Conservation (phyloP, 2,797 vertebrate species). For the Echeneis naucrates region DNA sequence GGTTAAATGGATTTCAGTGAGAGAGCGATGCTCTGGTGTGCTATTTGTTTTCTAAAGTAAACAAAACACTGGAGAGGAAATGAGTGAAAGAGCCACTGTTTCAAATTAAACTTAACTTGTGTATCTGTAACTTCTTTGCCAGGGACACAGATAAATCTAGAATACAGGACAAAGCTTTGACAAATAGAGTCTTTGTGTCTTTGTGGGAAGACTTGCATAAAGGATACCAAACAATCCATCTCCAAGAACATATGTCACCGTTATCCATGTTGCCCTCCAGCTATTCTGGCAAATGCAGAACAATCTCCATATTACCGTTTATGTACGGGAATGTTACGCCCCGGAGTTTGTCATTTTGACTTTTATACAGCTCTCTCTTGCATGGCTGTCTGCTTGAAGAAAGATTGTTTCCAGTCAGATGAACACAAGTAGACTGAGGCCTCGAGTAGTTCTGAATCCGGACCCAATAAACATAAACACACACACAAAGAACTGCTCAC, state of each 20-base stretch:
- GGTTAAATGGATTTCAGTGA: conserved; percentile 24
- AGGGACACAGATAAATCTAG: conserved; percentile 70
- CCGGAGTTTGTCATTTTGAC: conserved; percentile 71
- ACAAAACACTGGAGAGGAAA: conserved; percentile 39
- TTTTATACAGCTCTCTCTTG: conserved; percentile 33
- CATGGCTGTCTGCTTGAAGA: conserved; percentile 7
- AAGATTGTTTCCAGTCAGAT: neutral
- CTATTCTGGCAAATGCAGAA: conserved; percentile 76
- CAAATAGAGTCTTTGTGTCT: conserved; percentile 75
- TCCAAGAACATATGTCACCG: conserved; percentile 88
- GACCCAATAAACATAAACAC: conserved; percentile 1
- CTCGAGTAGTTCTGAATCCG: neutral
- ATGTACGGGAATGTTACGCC: conserved; percentile 45
- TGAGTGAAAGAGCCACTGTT: conserved; percentile 43
- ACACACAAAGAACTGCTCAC: neutral
- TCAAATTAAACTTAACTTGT: conserved; percentile 63
- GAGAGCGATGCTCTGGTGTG: conserved; percentile 21
- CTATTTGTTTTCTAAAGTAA: conserved; percentile 43
- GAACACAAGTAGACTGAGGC: neutral
- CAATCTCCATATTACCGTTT: conserved; percentile 87
- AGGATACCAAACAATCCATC: conserved; percentile 85
- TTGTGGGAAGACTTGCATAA: conserved; percentile 67
- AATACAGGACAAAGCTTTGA: conserved; percentile 73
- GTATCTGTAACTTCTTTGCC: conserved; percentile 37
- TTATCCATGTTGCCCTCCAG: conserved; percentile 81